phyloP scores from a whole-genome alignment of 1,140 invertebrate species.

The Cecropterus lyciades region DNA sequence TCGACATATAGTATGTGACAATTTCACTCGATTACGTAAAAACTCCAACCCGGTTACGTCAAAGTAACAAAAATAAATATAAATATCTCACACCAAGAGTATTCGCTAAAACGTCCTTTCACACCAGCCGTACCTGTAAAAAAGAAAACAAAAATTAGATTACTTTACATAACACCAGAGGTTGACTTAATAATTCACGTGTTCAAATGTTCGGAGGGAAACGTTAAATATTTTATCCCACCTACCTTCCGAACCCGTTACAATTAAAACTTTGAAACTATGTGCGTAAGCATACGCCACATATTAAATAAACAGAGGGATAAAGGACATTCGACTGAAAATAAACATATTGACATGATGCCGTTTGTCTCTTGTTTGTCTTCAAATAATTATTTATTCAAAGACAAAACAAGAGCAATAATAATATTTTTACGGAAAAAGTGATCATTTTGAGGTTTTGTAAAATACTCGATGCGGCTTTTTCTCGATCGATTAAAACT shows the following conservation, averaged over 20 bases:
- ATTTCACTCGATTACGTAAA: no score
- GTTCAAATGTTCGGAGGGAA: slow-evolving; percentile 23
- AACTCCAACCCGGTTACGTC: no score
- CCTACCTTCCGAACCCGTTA: slow-evolving; percentile 27
- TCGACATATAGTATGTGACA: no score
- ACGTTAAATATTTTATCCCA: slow-evolving; percentile 37
- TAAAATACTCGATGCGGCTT: no score
- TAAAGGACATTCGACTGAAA: not conserved
- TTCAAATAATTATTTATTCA: not conserved
- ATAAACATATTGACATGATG: slow-evolving; percentile 1
- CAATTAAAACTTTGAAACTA: slow-evolving; percentile 36
- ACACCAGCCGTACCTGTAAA: slow-evolving; percentile 37
- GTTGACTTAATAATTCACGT: slow-evolving; percentile 36
- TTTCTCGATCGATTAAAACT: no score
- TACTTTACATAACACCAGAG: slow-evolving; percentile 25
- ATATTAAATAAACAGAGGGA: slow-evolving; percentile 9
- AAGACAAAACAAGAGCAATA: no score
- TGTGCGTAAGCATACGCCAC: not conserved
- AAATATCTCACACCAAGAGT: not conserved
- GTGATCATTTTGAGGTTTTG: no score
- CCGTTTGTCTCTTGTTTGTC: not conserved
- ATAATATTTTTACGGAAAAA: no score
- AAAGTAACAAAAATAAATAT: no score
- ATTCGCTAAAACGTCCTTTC: slow-evolving; percentile 11
- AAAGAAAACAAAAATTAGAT: slow-evolving; percentile 28